Conservation (phyloP, 2,888 invertebrate genomes). For the Apantesis nais region DNA sequence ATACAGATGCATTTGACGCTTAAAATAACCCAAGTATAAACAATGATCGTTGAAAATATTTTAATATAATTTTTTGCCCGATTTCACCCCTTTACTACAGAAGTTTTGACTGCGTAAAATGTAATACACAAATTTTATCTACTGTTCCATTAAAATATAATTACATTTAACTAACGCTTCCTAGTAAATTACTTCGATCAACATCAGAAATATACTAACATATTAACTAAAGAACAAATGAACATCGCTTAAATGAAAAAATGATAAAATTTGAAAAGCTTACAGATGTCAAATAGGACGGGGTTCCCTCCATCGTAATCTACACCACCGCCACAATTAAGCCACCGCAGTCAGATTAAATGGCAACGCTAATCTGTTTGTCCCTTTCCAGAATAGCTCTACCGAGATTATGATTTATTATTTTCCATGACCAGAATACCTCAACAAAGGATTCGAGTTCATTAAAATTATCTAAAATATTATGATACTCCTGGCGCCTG, state of each 20-base stretch:
- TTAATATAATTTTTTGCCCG: no score
- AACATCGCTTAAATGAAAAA: not conserved
- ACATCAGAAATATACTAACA: not conserved
- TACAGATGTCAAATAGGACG: not conserved
- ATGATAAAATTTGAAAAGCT: not conserved
- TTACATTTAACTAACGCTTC: not conserved
- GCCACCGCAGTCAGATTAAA: slow-evolving; percentile 2
- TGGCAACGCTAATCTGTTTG: not conserved
- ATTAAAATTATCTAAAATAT: not conserved
- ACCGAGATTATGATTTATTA: not conserved
- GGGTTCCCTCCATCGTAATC: not conserved
- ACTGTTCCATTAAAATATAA: no score
- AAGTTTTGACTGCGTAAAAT: not conserved
- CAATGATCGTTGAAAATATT: no score
- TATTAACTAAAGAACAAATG: no score
- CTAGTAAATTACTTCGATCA: not conserved
- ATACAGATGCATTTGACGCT: no score
- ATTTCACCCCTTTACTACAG: no score
- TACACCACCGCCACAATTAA: slow-evolving; percentile 6
- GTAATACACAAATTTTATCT: not conserved
- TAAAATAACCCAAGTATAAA: no score
- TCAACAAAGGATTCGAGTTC: not conserved
- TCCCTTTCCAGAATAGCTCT: not conserved
- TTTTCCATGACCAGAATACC: not conserved
- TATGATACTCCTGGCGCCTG: not conserved